Evolutionary conservation across 2,888 invertebrate species (phyloP), one percentile per base, ranked within the genome.

Genomic region (Norana najaformis): DNA sequence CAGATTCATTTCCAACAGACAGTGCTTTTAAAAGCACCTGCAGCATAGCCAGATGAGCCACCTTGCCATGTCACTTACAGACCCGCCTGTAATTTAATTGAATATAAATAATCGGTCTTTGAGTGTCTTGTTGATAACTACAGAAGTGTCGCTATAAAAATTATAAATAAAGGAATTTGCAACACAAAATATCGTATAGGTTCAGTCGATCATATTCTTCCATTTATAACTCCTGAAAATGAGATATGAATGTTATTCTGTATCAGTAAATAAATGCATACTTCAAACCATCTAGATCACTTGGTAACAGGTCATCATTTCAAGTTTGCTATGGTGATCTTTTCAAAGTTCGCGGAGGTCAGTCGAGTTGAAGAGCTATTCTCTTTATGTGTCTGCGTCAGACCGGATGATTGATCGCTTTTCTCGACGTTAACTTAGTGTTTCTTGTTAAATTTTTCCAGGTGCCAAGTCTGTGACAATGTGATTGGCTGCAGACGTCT

Each of bases 11-110:
- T 11, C 8, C 69, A n/a, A n/a, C n/a, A n/a, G n/a, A n/a, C n/a
- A n/a, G n/a, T n/a, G 69, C n/a, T 69, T n/a, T n/a, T n/a, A n/a
- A 69, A 69, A 69, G n/a, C 69, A 69, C 69, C 69, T 69, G 69
- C 13, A n/a, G n/a, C 30, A n/a, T 13, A 69, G n/a, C 69, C 30
- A 1, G 8, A 69, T 2, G 69, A n/a, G 30, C n/a, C n/a, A 69
- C 69, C 69, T 69, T n/a, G 30, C n/a, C 30, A n/a, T n/a, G 6
- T n/a, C 69, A 69, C 11, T n/a, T 30, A 8, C 30, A 69, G 30
- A n/a, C 11, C 11, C 69, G 8, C 13, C 69, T n/a, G n/a, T 69
- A 69, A 69, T 30, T 69, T 69, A n/a, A 69, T 69, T 30, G n/a
- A 69, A n/a, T 69, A 69, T 30, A 69, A 69, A 53, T n/a, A n/a